Evolutionary conservation across 2,888 invertebrate genomes (phyloP).

Genomic region (Himalopsyche kuldschensis): DNA sequence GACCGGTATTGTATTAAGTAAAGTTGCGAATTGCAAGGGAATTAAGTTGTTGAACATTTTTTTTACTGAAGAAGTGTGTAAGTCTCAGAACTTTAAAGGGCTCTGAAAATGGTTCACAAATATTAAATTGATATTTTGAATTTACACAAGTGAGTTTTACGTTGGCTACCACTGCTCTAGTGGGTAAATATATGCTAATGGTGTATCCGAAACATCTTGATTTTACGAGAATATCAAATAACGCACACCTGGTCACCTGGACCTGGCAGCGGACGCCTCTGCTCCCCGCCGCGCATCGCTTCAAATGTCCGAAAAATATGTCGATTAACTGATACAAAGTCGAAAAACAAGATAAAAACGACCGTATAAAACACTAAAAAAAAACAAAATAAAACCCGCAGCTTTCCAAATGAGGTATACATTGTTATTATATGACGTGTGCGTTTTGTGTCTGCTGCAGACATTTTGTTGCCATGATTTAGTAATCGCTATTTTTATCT

Average conservation of each 20-base stretch:
- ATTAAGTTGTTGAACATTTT: too few relatives aligned
- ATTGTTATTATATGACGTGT: not conserved
- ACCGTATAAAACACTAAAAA: not conserved
- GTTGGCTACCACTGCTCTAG: not conserved
- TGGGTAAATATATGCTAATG: constrained; percentile 13
- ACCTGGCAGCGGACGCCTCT: not conserved
- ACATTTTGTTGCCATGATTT: not conserved
- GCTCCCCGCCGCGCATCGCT: not conserved
- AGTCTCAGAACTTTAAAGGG: too few relatives aligned
- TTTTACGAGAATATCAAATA: constrained; percentile 15
- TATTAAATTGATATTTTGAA: too few relatives aligned
- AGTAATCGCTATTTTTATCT: not conserved
- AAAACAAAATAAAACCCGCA: not conserved
- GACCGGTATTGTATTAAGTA: too few relatives aligned
- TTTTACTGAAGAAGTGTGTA: too few relatives aligned
- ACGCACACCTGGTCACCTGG: constrained; percentile 21
- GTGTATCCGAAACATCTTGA: constrained; percentile 21
- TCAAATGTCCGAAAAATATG: not conserved
- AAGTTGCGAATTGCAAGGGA: too few relatives aligned
- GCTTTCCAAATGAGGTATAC: not conserved
- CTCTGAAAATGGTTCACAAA: too few relatives aligned
- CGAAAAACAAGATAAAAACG: not conserved
- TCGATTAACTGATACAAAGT: not conserved
- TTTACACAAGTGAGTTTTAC: not conserved
- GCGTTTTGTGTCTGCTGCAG: not conserved